These are phyloP conservation scores for Marasmarcha lunaedactyla DNA, from an alignment of 2,888 invertebrate species.

Conservation along the genomic window DNA sequence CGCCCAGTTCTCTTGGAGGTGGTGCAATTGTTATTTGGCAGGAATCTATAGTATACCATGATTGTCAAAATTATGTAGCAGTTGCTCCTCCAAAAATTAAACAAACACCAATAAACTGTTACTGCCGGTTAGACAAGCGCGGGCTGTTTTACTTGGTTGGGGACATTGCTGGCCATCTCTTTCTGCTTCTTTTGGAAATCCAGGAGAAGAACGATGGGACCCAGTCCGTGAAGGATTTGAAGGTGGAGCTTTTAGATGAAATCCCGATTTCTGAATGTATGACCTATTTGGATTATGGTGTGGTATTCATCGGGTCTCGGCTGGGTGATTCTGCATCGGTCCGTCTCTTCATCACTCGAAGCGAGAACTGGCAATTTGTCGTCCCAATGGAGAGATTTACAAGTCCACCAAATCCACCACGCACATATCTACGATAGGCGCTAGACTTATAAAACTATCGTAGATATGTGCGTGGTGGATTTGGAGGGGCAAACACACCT, in stretches of 20 bases:
- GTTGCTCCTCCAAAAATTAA: constrained; percentile 95
- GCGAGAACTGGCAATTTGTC: constrained; percentile 90
- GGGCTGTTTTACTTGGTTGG: constrained; percentile 93
- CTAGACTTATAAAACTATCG: no score
- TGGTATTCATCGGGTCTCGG: constrained; percentile 88
- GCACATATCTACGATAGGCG: no score
- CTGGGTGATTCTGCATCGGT: constrained; percentile 97
- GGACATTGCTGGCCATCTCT: constrained; percentile 94
- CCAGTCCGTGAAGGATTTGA: constrained; percentile 87
- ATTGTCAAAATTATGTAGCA: constrained; percentile 89
- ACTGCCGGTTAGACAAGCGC: constrained; percentile 91
- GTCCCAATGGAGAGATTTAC: constrained; percentile 96
- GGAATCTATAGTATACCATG: constrained; percentile 97
- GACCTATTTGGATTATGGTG: background rate
- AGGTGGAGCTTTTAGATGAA: constrained; percentile 89
- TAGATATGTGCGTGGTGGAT: constrained; percentile 98
- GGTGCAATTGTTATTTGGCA: constrained; percentile 98
- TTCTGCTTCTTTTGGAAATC: constrained; percentile 93
- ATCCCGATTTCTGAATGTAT: constrained; percentile 46
- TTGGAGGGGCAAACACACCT: constrained; percentile 98
- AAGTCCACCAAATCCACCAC: no score
- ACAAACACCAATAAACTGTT: constrained; percentile 95
- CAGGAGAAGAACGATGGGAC: constrained; percentile 81
- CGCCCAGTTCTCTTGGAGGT: constrained; percentile 92
- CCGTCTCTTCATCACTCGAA: constrained; percentile 84